phyloP scores from a whole-genome alignment of 2,797 vertebrate species.

The Lepus oiostolus region DNA sequence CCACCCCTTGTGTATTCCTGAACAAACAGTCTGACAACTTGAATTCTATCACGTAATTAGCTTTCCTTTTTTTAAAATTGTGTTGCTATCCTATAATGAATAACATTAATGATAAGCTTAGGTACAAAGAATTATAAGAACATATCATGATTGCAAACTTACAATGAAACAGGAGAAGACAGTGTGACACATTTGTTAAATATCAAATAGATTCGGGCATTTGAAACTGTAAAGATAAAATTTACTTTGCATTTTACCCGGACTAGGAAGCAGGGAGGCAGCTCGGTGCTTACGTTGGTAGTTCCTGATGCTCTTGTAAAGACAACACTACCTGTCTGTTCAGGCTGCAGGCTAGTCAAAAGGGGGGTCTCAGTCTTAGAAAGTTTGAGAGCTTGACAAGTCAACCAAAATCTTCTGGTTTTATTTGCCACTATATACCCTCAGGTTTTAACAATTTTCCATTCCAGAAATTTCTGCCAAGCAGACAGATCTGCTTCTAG shows the following conservation, averaged over 20 bases:
- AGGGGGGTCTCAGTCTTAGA: neutral
- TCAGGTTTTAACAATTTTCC: constrained; percentile 19
- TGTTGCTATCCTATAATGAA: neutral
- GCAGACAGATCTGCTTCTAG: constrained; percentile 2
- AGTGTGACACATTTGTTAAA: neutral
- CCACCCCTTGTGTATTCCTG: neutral
- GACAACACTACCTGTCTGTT: neutral
- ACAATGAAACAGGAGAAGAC: neutral
- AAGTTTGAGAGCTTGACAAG: neutral
- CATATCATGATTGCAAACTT: neutral
- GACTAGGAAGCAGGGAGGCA: neutral
- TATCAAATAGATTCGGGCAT: constrained; percentile 26
- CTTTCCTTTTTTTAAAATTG: constrained; percentile 1
- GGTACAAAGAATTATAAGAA: neutral
- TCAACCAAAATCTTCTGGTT: neutral
- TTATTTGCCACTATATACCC: neutral
- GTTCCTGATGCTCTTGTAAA: neutral
- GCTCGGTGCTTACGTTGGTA: neutral
- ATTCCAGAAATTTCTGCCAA: neutral
- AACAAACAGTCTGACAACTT: neutral
- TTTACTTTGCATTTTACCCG: neutral
- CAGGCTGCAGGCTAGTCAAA: neutral
- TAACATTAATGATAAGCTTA: neutral
- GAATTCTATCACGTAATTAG: neutral
- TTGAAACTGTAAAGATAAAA: neutral